Base-by-base conservation (phyloP, 2,888 invertebrate species). In the Platycheirus albimanus region DNA sequence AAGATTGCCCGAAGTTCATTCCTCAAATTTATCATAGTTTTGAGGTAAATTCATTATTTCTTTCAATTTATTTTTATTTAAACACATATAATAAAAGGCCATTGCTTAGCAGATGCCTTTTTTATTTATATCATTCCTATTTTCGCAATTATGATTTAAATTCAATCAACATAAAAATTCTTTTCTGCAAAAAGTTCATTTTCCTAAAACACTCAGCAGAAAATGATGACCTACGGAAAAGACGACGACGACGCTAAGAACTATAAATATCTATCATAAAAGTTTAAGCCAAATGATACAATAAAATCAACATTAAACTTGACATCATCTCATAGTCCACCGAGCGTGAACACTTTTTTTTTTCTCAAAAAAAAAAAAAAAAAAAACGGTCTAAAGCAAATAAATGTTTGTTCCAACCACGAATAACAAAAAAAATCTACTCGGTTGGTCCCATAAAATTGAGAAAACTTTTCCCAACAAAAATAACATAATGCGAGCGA, bases 261-360 rank as follows among this genome's bases (percentile, higher is more conserved):
- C 30, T 33, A 33, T 7, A 24, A 41, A 58, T 58, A 58, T 58
- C 41, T n/a, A 41, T 58, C 58, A 58, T 15, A 38, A 56, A 56
- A 28, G 20, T 41, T 41, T 45, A 17, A 45, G 45, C 61, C 45
- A 61, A 58, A 28, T 58, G 41, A 41, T 58, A 58, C 58, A 58
- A 61, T 61, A 43, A 61, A 43, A 61, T 72, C 51, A 75, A 43
- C 67, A 61, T 52, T 58, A 51, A 67, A 67, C 43, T 75, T 75
- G 75, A 67, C 75, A 75, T 75, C 75, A 75, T 75, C 67, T 51
- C 58, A 24, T 19, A 30, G 54, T 49, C 17, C n/a, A 47, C 38
- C 13, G 5, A 49, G 54, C 45, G 19, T 61, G 30, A 61, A 61
- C 30, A 45, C 30, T 45, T 43, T 61, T 58, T 8, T 49, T 8